These are phyloP conservation scores for Stomorhina lunata DNA, from an alignment of 2,888 invertebrate species.

Conservation along the genomic window DNA sequence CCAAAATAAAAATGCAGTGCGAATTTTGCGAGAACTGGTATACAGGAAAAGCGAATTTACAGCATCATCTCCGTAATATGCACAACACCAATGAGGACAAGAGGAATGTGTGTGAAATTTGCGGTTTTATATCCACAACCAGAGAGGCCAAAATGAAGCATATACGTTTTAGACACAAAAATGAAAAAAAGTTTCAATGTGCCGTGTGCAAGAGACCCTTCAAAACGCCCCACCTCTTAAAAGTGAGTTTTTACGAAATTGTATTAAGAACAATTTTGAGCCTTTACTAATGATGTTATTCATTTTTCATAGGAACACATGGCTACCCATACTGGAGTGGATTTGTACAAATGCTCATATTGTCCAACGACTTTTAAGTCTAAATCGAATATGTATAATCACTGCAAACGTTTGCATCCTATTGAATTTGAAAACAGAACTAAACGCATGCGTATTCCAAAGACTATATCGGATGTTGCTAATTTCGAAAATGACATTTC, in stretches of 20 bases:
- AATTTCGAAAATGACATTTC: too few relatives aligned
- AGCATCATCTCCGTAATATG: conserved; percentile 50
- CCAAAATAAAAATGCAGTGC: conserved; percentile 39
- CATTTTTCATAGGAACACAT: conserved; percentile 73
- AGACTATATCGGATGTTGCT: too few relatives aligned
- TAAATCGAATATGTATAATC: conserved; percentile 76
- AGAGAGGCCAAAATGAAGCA: conserved; percentile 46
- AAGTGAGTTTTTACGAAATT: conserved; percentile 60
- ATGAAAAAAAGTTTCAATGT: conserved; percentile 61
- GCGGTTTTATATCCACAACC: conserved; percentile 60
- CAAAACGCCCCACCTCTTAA: conserved; percentile 51
- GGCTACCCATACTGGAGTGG: conserved; percentile 76
- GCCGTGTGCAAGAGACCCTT: conserved; percentile 57
- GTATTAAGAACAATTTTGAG: background rate
- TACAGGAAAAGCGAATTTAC: conserved; percentile 14
- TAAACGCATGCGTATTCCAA: too few relatives aligned
- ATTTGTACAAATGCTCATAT: conserved; percentile 75
- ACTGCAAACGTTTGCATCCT: conserved; percentile 75
- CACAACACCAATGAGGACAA: conserved; percentile 38
- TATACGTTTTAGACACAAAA: conserved; percentile 61
- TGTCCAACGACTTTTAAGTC: conserved; percentile 76
- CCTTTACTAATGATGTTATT: background rate
- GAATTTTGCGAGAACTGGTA: conserved; percentile 47
- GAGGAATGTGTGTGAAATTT: conserved; percentile 56
- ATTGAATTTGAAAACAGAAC: conserved; percentile 75